phyloP scores from a whole-genome alignment of 2,113 vertebrate species.

The Rissa tridactyla region DNA sequence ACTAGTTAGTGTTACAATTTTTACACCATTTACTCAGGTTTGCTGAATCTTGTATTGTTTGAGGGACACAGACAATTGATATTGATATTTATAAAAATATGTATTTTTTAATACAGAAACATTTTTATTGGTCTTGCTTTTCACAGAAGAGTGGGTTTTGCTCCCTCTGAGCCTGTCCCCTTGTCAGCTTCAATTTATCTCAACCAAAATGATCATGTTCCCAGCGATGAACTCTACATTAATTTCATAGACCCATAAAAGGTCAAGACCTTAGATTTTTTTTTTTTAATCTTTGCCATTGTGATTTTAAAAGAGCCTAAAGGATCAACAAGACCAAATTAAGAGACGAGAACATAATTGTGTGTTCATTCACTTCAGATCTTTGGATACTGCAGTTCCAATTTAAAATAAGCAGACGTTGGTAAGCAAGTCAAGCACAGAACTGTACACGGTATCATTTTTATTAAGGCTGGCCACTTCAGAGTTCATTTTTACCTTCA shows the following conservation, averaged over 20 bases:
- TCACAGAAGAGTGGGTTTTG: conserved; percentile 38
- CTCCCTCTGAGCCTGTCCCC: conserved; percentile 30
- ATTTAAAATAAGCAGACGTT: neutral
- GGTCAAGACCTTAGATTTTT: conserved; percentile 25
- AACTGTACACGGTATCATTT: neutral
- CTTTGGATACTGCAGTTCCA: neutral
- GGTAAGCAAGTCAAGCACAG: neutral
- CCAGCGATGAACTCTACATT: conserved; percentile 55
- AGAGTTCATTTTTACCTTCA: conserved; percentile 39
- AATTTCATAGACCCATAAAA: conserved; percentile 54
- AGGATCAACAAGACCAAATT: conserved; percentile 64
- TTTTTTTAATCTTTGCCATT: conserved; percentile 34
- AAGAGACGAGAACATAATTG: conserved; percentile 35
- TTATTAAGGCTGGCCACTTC: neutral
- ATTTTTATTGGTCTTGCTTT: neutral
- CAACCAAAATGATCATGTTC: conserved; percentile 41
- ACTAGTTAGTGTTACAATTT: neutral
- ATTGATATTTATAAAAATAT: neutral
- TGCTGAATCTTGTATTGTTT: neutral
- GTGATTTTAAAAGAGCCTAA: conserved; percentile 37
- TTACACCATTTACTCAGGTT: neutral
- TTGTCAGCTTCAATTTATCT: conserved; percentile 44
- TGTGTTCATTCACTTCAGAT: neutral
- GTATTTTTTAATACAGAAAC: neutral
- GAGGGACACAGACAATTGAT: neutral